These are phyloP conservation scores for Centrocercus urophasianus DNA, from an alignment of 2,113 vertebrate genomes.

Conservation along the genomic window DNA sequence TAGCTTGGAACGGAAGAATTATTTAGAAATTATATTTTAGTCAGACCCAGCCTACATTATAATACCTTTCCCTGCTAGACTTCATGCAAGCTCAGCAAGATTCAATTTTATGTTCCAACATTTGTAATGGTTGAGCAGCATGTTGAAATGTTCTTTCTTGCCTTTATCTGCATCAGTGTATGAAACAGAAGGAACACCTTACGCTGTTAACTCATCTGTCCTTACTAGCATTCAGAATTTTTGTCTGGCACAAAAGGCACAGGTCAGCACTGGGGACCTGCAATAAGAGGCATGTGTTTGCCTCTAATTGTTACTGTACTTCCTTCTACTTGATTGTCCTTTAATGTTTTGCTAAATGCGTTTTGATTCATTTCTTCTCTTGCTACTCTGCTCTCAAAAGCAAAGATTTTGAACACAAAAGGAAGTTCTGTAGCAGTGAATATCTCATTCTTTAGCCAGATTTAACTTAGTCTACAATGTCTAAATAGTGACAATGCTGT, in stretches of 20 bases:
- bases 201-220: background rate
- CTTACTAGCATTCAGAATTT: background rate
- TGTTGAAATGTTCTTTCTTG: background rate
- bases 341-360: constrained; percentile 43
- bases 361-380: constrained; percentile 11
- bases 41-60: background rate
- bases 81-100: background rate
- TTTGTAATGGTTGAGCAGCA: background rate
- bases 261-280: background rate
- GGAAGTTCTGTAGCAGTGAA: background rate
- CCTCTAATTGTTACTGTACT: constrained; percentile 8
- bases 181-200: background rate
- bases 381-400: constrained; percentile 29
- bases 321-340: constrained; percentile 34
- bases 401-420: background rate
- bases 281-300: background rate
- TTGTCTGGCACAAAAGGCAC: constrained; percentile 3
- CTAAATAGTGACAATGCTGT: constrained; percentile 42
- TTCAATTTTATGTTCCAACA: background rate
- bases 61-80: background rate
- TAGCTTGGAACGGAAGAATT: background rate
- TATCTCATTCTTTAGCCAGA: background rate
- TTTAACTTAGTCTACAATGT: background rate
- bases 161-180: background rate
- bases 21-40: background rate